These are phyloP conservation scores for Alviniconcha marisindica DNA, from an alignment of 1,140 invertebrate genomes.

Conservation along the genomic window DNA sequence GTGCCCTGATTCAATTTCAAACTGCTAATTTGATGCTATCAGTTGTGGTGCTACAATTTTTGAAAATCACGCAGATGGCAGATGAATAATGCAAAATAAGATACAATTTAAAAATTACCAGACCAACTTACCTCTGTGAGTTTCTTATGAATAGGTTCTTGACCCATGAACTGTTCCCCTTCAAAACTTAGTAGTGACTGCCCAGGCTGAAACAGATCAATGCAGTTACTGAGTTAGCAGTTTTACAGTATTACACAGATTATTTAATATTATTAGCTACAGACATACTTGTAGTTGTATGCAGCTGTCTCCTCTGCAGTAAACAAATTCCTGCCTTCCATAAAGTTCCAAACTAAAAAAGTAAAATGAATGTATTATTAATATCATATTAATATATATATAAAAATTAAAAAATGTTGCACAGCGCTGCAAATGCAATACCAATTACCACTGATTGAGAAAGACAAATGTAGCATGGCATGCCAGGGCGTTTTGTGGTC, in stretches of 20 bases:
- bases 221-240: neutral
- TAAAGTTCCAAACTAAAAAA: neutral
- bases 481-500: too few species aligned
- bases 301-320: neutral
- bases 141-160: neutral
- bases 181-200: neutral
- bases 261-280: neutral
- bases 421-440: too few species aligned
- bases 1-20: too few species aligned
- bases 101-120: too few species aligned
- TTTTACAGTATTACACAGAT: neutral
- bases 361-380: neutral
- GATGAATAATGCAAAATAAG: too few species aligned
- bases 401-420: too few species aligned
- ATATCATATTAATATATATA: too few species aligned
- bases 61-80: too few species aligned
- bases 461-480: too few species aligned
- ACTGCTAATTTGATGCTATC: too few species aligned
- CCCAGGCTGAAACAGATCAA: neutral
- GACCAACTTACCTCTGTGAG: neutral
- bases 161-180: conserved; percentile 1
- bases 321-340: neutral
- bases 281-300: neutral
- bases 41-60: too few species aligned
- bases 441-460: too few species aligned